These are phyloP conservation scores for Carcina quercana DNA, from an alignment of 2,888 invertebrate species.

Conservation along the genomic window DNA sequence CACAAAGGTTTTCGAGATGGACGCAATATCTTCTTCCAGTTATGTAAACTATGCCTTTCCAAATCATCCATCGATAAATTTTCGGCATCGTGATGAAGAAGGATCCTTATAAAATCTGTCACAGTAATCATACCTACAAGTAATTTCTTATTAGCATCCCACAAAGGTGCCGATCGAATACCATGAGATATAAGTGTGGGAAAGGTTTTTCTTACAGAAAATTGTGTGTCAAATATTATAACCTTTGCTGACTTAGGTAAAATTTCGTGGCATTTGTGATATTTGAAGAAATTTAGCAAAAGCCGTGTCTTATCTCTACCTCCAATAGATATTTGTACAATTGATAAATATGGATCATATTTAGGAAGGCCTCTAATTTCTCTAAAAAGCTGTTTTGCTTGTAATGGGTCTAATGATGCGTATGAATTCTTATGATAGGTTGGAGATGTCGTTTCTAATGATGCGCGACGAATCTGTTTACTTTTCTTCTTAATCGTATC, in stretches of 20 bases:
- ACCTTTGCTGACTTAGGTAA: constrained; percentile 68
- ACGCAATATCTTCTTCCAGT: constrained; percentile 60
- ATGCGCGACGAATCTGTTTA: constrained; percentile 55
- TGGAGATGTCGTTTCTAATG: constrained; percentile 64
- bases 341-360: constrained; percentile 66
- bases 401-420: constrained; percentile 59
- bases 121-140: constrained; percentile 68
- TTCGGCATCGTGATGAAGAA: constrained; percentile 54
- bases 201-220: constrained; percentile 64
- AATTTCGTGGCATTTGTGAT: constrained; percentile 68
- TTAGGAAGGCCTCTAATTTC: constrained; percentile 65
- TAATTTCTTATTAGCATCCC: constrained; percentile 61
- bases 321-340: constrained; percentile 67
- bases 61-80: constrained; percentile 60
- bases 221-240: constrained; percentile 67
- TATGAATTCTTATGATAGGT: constrained; percentile 69
- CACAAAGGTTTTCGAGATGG: constrained; percentile 55
- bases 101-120: constrained; percentile 63
- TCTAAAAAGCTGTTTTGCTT: constrained; percentile 64
- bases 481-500: constrained; percentile 56
- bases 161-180: constrained; percentile 63
- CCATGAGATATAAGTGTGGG: constrained; percentile 65
- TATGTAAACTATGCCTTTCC: constrained; percentile 60
- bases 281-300: constrained; percentile 65
- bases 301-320: constrained; percentile 65